Percentiles rank a stretch among this genome's conserved stretches.
Conservation (phyloP, 2,113 vertebrate genomes). For the Acanthochromis polyacanthus region DNA sequence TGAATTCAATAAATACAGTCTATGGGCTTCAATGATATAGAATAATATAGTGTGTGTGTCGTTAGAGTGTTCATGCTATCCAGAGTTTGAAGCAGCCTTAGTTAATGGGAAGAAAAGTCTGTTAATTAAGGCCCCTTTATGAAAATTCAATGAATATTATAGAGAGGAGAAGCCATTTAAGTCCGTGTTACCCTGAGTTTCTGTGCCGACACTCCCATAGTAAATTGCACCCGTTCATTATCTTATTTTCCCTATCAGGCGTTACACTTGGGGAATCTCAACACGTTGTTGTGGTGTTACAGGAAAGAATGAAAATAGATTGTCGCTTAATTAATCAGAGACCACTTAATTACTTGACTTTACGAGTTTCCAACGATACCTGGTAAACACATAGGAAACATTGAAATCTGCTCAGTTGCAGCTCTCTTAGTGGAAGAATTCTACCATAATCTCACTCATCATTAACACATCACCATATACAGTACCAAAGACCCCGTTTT, state of each 20-base stretch:
- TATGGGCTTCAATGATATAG: background rate
- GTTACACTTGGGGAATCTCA: constrained; percentile 73
- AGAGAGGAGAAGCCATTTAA: constrained; percentile 67
- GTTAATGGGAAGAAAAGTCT: constrained; percentile 67
- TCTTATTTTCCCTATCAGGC: constrained; percentile 74
- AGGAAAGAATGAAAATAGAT: constrained; percentile 76
- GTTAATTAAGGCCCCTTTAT: constrained; percentile 77
- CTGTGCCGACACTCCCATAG: constrained; percentile 51
- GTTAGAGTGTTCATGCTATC: constrained; percentile 33
- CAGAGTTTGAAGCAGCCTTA: constrained; percentile 43
- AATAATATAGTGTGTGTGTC: background rate
- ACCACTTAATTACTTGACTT: constrained; percentile 80
- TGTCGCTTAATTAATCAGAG: constrained; percentile 80
- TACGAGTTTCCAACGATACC: constrained; percentile 60
- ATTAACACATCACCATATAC: constrained; percentile 37
- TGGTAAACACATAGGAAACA: constrained; percentile 59
- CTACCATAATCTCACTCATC: constrained; percentile 47
- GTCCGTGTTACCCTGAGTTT: constrained; percentile 63
- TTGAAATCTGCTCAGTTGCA: constrained; percentile 52
- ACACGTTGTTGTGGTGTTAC: constrained; percentile 76
- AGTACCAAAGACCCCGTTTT: constrained; percentile 2
- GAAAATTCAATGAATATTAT: constrained; percentile 77
- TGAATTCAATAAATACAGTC: background rate
- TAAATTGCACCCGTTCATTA: constrained; percentile 77
- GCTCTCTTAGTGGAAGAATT: constrained; percentile 43